phyloP scores from a whole-genome alignment of 2,888 invertebrate genomes.

The Balanococcus diminutus region DNA sequence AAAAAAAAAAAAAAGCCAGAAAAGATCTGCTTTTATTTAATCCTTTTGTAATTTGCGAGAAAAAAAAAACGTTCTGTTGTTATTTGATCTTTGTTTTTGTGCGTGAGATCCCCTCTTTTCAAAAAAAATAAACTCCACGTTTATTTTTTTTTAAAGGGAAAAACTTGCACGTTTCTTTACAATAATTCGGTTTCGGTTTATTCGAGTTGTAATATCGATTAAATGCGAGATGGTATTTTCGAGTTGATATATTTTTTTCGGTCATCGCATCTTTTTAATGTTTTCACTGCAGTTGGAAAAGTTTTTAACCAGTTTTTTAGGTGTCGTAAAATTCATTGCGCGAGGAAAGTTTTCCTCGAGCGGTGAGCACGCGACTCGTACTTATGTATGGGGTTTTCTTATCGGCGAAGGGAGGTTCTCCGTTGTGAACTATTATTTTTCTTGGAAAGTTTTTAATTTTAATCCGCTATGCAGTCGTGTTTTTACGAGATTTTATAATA shows the following conservation, averaged over 20 bases:
- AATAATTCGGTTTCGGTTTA: neutral
- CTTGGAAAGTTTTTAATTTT: too few species aligned
- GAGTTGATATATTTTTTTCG: neutral
- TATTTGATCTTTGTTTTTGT: conserved; percentile 22
- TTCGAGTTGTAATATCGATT: conserved; percentile 11
- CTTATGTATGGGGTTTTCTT: too few species aligned
- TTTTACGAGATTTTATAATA: too few species aligned
- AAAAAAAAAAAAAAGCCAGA: neutral
- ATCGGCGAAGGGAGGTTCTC: too few species aligned
- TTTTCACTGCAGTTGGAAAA: conserved; percentile 1
- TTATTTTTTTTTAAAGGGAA: conserved; percentile 6
- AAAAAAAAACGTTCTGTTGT: neutral
- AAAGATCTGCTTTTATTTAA: neutral
- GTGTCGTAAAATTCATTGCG: neutral
- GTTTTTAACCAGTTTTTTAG: neutral
- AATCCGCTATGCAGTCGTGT: too few species aligned
- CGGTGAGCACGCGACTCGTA: neutral
- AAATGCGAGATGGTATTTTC: neutral
- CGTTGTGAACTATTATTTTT: too few species aligned
- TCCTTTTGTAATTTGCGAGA: conserved; percentile 4
- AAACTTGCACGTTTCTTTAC: neutral
- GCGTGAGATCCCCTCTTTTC: neutral
- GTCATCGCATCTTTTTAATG: neutral
- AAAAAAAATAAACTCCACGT: conserved; percentile 6
- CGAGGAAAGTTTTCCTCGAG: neutral